Base-by-base conservation (phyloP, 2,113 vertebrate genomes). In the Peromyscus leucopus region DNA sequence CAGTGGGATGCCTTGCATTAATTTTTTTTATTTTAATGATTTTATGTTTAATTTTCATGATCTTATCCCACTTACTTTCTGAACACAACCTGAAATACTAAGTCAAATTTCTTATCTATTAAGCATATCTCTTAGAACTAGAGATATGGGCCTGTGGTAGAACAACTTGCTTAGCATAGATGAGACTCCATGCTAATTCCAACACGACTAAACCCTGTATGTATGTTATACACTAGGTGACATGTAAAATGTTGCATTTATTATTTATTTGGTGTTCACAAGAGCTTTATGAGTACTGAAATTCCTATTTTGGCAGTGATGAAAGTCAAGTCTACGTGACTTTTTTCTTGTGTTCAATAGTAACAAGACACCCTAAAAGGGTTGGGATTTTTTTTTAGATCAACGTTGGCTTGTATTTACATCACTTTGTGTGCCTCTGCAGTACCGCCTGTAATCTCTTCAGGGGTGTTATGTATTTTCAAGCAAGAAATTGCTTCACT, bases 401-500 rank as follows among this genome's bases (percentile, higher is more conserved):
- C 0, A 97, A 42, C 15, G 55, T 93, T 84, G 36, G 9, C 2
- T 88, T 92, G 16, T 11, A 55, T 1, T 63, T 57, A 3, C n/a
- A 24, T 51, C 2, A 4, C 0, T 65, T 33, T 42, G 61, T 63
- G 6, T 61, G 21, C 42, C 69, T 76, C 6, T 76, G 3, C 5
- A 91, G 19, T 28, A 21, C 0, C 59, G 4, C 7, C 33, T 86
- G 11, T 16, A n/a, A 28, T 24, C 17, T 91, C 31, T 93, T 95
- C 22, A 94, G 33, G 89, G 51, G 19, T 46, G 7, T 61, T 85
- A 12, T 80, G 2, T 75, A 71, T 74, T 69, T 84, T 92, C 26
- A 90, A 76, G 2, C 16, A 90, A 91, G 22, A 95, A 91, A 86
- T 72, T 89, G 10, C 4, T 89, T 94, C 82, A 78, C 24, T 85